Percentiles rank a stretch among this genome's conserved stretches.
These are phyloP conservation scores for Platichthys flesus DNA, from an alignment of 2,113 vertebrate genomes.

Conservation along the genomic window DNA sequence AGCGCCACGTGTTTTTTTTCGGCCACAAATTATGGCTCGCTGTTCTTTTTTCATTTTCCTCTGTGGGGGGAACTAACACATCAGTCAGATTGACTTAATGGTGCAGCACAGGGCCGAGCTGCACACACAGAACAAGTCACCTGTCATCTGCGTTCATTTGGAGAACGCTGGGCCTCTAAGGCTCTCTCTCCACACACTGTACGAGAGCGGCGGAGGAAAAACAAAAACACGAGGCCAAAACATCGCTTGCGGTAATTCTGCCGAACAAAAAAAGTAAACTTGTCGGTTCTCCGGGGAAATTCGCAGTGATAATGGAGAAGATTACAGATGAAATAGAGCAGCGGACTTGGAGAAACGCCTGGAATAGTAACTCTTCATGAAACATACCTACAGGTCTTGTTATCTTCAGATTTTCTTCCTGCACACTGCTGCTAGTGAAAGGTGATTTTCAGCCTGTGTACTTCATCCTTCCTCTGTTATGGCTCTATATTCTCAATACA, in stretches of 20 bases:
- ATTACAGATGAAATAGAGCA: conserved; percentile 22
- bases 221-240: conserved; percentile 9
- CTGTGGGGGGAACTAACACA: conserved; percentile 11
- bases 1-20: conserved; percentile 39
- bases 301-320: conserved; percentile 24
- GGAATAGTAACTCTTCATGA: not conserved
- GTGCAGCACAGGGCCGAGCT: conserved; percentile 30
- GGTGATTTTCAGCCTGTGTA: too few relatives aligned
- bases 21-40: conserved; percentile 34
- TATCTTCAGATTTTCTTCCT: too few relatives aligned
- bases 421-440: too few relatives aligned
- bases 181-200: not conserved
- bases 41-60: not conserved
- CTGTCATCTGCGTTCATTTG: conserved; percentile 40
- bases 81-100: conserved; percentile 53
- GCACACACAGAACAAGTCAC: conserved; percentile 27
- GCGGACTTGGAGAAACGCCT: conserved; percentile 8
- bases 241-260: conserved; percentile 18
- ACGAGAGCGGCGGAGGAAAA: not conserved
- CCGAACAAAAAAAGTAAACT: conserved; percentile 31
- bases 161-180: conserved; percentile 35
- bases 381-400: too few relatives aligned
- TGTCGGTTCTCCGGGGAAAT: conserved; percentile 23
- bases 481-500: too few relatives aligned
- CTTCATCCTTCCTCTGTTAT: not conserved